These are phyloP conservation scores for Tenthredo livida DNA, from an alignment of 2,888 invertebrate species.

Conservation along the genomic window DNA sequence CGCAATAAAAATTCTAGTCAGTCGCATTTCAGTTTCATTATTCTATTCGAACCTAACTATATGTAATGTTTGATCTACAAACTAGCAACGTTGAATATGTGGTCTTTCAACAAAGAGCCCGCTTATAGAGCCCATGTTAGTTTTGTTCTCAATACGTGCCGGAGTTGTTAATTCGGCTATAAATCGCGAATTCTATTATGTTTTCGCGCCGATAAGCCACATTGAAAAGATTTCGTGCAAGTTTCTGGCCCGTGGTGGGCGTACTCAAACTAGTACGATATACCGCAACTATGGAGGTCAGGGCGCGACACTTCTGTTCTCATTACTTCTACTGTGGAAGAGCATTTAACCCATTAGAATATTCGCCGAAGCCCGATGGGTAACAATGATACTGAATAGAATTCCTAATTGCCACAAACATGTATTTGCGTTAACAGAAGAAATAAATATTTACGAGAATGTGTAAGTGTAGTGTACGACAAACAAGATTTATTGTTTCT, in stretches of 20 bases:
- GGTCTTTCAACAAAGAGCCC: background rate
- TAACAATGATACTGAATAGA: background rate
- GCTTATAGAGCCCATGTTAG: background rate
- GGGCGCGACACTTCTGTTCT: background rate
- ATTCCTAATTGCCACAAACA: too few relatives aligned
- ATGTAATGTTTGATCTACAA: background rate
- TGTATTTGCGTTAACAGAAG: background rate
- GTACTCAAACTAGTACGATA: background rate
- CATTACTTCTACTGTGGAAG: background rate
- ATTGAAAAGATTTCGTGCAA: background rate
- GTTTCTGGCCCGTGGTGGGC: background rate
- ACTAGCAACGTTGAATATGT: background rate
- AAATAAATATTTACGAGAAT: background rate
- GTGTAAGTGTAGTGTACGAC: too few relatives aligned
- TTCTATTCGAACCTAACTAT: background rate
- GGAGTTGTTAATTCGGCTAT: background rate
- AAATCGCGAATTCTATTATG: background rate
- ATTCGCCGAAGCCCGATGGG: background rate
- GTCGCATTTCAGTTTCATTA: background rate
- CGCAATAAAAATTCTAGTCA: background rate
- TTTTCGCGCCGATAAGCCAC: background rate
- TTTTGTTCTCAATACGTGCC: background rate
- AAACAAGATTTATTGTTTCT: background rate
- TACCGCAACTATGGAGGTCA: background rate
- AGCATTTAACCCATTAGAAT: background rate